These are phyloP conservation scores for Drosophila novamexicana DNA, from an alignment of 1,140 invertebrate genomes.

Conservation along the genomic window DNA sequence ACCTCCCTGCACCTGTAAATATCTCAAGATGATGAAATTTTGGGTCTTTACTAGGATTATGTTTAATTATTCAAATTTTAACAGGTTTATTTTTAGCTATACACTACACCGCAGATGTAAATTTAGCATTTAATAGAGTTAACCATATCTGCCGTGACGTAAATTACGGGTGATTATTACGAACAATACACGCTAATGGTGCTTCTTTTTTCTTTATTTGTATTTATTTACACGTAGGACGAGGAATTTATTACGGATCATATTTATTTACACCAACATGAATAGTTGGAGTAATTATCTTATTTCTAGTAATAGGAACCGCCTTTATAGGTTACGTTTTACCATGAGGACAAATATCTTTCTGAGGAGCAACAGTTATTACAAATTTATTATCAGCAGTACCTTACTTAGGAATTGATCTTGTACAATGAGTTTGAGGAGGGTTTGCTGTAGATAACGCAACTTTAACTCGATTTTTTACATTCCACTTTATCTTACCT, in stretches of 20 bases:
- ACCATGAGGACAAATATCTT: slow-evolving; percentile 90
- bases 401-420: slow-evolving; percentile 86
- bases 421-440: slow-evolving; percentile 86
- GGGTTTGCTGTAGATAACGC: no score
- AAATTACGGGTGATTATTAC: slow-evolving; percentile 53
- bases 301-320: slow-evolving; percentile 87
- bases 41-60: slow-evolving; percentile 86
- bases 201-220: slow-evolving; percentile 86
- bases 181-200: slow-evolving; percentile 86
- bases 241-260: slow-evolving; percentile 36
- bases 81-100: slow-evolving; percentile 85
- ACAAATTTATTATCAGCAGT: slow-evolving; percentile 89
- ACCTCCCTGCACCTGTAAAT: slow-evolving; percentile 86
- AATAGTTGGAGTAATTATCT: slow-evolving; percentile 86
- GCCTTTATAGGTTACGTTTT: slow-evolving; percentile 89
- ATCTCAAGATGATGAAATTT: slow-evolving; percentile 84
- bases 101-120: slow-evolving; percentile 86
- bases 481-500: slow-evolving; percentile 87
- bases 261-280: slow-evolving; percentile 85
- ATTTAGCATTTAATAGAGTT: slow-evolving; percentile 86
- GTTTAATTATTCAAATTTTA: slow-evolving; percentile 84
- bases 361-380: slow-evolving; percentile 85
- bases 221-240: slow-evolving; percentile 45
- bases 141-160: slow-evolving; percentile 86
- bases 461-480: slow-evolving; percentile 86